These are phyloP conservation scores for Venturia canescens DNA, from an alignment of 1,140 invertebrate species.

Conservation along the genomic window DNA sequence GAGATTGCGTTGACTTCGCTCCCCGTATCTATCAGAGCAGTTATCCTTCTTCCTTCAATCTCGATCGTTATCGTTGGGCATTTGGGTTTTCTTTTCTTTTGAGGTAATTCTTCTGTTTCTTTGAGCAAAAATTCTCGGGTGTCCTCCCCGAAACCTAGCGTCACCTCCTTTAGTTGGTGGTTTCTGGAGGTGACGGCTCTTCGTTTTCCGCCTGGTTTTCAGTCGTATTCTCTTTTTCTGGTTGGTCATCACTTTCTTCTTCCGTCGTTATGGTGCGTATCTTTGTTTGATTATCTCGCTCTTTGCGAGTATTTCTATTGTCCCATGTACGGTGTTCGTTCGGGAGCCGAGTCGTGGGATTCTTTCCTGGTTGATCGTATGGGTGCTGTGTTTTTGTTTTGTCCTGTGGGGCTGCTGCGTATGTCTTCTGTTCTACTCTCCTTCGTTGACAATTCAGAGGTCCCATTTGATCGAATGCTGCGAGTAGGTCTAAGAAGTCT, in stretches of 20 bases:
- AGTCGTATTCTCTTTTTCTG: background rate
- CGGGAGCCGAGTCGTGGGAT: background rate
- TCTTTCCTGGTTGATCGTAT: too few relatives aligned
- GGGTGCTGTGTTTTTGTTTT: background rate
- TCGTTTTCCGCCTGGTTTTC: background rate
- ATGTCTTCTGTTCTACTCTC: background rate
- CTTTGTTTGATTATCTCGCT: background rate
- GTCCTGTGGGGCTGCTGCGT: background rate
- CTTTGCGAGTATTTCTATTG: background rate
- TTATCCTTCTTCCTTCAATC: background rate
- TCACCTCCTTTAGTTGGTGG: background rate
- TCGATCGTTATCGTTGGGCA: background rate
- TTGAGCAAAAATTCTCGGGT: background rate
- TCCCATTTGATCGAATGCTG: background rate
- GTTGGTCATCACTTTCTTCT: background rate
- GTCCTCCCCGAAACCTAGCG: background rate
- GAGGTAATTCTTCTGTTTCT: background rate
- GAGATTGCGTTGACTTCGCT: slow-evolving; percentile 27
- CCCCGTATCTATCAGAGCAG: background rate
- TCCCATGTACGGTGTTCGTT: background rate
- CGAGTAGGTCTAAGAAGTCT: background rate
- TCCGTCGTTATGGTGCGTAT: background rate
- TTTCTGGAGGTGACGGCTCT: background rate
- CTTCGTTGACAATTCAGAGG: background rate
- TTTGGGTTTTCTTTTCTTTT: background rate